Conservation (phyloP, 1,140 invertebrate genomes). For the Coenobita brevimanus region DNA sequence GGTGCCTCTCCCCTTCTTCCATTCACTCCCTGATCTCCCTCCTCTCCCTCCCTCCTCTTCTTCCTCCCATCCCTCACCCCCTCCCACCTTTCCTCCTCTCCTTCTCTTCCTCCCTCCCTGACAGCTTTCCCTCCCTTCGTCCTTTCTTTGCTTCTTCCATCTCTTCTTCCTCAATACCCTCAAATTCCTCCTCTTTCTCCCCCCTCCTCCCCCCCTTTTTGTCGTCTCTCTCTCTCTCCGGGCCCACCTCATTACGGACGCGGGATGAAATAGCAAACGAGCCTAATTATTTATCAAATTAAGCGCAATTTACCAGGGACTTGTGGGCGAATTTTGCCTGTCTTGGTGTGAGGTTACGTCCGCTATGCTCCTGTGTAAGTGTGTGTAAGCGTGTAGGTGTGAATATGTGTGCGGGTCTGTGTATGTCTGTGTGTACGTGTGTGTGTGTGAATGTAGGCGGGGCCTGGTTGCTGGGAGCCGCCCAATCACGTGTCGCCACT, state of each 20-base stretch:
- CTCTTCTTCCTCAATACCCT: background rate
- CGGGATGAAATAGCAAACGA: conserved; percentile 51
- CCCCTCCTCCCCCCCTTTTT: background rate
- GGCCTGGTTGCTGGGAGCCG: conserved; percentile 32
- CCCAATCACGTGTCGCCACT: conserved; percentile 37
- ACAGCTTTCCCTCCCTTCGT: background rate
- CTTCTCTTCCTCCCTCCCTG: background rate
- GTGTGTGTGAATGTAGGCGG: conserved; percentile 17
- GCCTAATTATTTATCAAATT: conserved; percentile 50
- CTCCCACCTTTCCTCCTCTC: background rate
- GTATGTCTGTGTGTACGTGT: no score
- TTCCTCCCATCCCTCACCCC: background rate
- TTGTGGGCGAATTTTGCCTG: conserved; percentile 13
- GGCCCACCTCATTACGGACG: conserved; percentile 51
- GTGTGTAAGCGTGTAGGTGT: background rate
- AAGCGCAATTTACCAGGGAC: conserved; percentile 26
- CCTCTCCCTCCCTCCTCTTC: background rate
- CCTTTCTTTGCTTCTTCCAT: background rate
- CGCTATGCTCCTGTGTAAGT: background rate
- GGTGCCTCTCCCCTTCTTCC: background rate
- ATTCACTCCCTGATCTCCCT: background rate
- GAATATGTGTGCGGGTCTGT: no score
- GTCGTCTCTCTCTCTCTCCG: background rate
- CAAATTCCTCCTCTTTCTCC: background rate
- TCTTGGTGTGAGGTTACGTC: conserved; percentile 31